These are phyloP conservation scores for Austrolebias charrua DNA, from an alignment of 2,797 vertebrate genomes.

Conservation along the genomic window DNA sequence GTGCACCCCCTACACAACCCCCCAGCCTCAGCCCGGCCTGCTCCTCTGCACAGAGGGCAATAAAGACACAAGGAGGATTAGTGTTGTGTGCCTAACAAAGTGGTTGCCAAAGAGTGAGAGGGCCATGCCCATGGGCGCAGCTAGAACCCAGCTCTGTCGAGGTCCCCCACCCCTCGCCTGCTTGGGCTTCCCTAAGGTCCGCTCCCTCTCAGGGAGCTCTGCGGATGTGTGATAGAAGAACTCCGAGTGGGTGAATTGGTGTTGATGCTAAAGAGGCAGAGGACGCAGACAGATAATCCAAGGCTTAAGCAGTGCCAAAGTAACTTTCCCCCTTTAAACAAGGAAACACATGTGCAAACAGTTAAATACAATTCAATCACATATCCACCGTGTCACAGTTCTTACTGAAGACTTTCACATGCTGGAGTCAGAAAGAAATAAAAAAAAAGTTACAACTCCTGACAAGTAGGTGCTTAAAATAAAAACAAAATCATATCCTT, in stretches of 20 bases:
- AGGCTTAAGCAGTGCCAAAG: conserved; percentile 68
- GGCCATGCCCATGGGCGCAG: conserved; percentile 76
- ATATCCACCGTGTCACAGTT: conserved; percentile 43
- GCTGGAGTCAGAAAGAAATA: conserved; percentile 28
- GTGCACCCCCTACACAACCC: conserved; percentile 34
- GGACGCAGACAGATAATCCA: conserved; percentile 78
- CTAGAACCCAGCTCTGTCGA: conserved; percentile 52
- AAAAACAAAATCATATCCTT: conserved; percentile 18
- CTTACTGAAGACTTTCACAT: conserved; percentile 49
- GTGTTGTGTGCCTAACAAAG: conserved; percentile 78
- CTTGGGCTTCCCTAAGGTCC: conserved; percentile 72
- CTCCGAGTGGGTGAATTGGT: conserved; percentile 76
- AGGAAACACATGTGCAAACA: conserved; percentile 75
- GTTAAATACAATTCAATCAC: conserved; percentile 71
- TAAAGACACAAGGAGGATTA: conserved; percentile 82
- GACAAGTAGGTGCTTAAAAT: conserved; percentile 27
- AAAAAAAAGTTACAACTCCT: conserved; percentile 43
- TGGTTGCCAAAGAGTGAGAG: conserved; percentile 75
- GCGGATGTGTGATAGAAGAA: conserved; percentile 78
- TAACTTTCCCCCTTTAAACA: conserved; percentile 74
- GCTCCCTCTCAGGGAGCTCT: conserved; percentile 75
- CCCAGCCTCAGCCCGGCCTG: conserved; percentile 51
- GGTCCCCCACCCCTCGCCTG: conserved; percentile 46
- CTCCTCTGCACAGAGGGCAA: conserved; percentile 73
- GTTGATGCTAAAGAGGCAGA: conserved; percentile 74